Base-by-base conservation (phyloP, 2,888 invertebrate genomes). In the Lissocephala sabroskyi region DNA sequence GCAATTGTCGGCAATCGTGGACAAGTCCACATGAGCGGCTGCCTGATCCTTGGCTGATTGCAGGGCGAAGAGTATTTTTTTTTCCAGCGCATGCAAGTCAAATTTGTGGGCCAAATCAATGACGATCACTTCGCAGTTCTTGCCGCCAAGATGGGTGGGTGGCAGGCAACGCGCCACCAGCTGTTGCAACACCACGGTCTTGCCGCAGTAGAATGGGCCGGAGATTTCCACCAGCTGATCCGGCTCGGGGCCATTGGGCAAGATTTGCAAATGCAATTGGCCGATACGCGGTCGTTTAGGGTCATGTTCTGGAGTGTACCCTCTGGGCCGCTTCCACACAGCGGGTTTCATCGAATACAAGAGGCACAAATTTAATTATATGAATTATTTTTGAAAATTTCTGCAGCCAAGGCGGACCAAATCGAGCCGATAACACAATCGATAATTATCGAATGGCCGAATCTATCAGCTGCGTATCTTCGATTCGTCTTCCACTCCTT, bases 61-160 rank as follows among this genome's bases (percentile, higher is more conserved):
- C 41, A 51, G 0, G 59, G 58, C 7, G 57, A 45, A 1, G 17
- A 13, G n/a, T 86, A 65, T 5, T 77, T 85, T 52, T 23, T 79
- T 64, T 7, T 79, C 59, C 17, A 88, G 70, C 47, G 81, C 80
- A 47, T 45, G 46, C 3, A 57, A 35, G 10, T 61, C 53, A 17
- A 88, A 86, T 51, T 88, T 87, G 60, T 86, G 86, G 56, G 86
- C 86, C 1, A 86, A 84, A 60, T 88, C 85, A 35, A 88, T 79
- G 6, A 87, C 67, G 13, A 88, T 57, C 1, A 86, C 86, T 36
- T 82, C 80, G 16, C 84, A 79, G 46, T 84, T 74, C 18, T 85
- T 82, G 1, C 87, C 87, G n/a, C n/a, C n/a, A n/a, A 11, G 82
- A 83, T 35, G 77, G 79, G 7, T 56, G 9, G 63, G 52, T 1